These are phyloP conservation scores for Hormiphora californensis DNA, from an alignment of 37 sponge, comb jelly and placozoan genomes.

Conservation along the genomic window DNA sequence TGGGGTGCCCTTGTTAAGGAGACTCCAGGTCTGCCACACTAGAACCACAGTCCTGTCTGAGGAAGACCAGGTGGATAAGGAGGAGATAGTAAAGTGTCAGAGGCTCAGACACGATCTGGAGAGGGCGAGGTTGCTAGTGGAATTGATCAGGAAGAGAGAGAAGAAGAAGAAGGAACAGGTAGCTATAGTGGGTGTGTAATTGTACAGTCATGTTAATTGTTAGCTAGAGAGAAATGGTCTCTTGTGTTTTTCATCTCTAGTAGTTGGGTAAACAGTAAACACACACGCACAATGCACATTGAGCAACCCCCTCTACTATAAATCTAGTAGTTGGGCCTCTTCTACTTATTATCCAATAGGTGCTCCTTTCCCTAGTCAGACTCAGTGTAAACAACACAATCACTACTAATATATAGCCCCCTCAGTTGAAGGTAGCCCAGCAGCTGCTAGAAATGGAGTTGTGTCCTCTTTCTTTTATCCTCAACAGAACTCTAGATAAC, in stretches of 20 bases:
- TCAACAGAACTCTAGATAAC: constrained; percentile 64
- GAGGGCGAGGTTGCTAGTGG: constrained; percentile 79
- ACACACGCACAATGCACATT: no score
- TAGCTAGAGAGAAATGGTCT: no score
- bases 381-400: no score
- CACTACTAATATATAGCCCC: no score
- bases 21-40: constrained; percentile 65
- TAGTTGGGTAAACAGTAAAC: no score
- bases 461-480: constrained; percentile 65
- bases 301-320: no score
- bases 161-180: constrained; percentile 88
- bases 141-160: constrained; percentile 89
- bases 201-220: no score
- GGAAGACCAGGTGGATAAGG: constrained; percentile 69
- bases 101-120: constrained; percentile 84
- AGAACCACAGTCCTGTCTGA: constrained; percentile 54
- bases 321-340: no score
- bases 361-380: no score
- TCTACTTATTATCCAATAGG: no score
- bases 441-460: constrained; percentile 64
- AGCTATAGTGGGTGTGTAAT: no score
- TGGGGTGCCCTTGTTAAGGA: constrained; percentile 90
- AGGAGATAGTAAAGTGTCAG: constrained; percentile 80
- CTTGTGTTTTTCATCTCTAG: no score
- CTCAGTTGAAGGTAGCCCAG: constrained; percentile 65